Percentiles rank a stretch among this genome's conserved stretches.
Evolutionary conservation across 2,113 vertebrate species (phyloP).

Genomic region (Tyto alba): DNA sequence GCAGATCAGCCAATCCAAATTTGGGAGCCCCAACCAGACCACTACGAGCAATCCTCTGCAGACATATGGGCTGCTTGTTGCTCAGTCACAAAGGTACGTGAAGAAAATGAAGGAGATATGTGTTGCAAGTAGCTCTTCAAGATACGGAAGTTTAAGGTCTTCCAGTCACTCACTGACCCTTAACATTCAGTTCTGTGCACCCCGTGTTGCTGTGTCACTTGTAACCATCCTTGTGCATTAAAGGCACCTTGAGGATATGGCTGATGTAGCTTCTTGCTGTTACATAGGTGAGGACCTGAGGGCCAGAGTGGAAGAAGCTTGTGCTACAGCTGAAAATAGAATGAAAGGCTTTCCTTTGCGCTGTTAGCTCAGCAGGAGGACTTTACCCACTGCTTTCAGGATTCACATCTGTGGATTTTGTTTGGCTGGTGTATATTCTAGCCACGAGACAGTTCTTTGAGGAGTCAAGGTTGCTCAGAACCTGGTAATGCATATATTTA

Average conservation of each 20-base stretch:
- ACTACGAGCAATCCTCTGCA: constrained; percentile 89
- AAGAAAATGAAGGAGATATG: neutral
- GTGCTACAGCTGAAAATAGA: neutral
- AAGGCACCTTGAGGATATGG: neutral
- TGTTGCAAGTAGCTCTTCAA: neutral
- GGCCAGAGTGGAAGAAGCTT: neutral
- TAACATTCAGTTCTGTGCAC: accelerated
- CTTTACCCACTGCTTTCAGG: neutral
- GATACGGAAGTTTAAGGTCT: neutral
- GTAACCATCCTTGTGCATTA: neutral
- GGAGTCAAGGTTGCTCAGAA: neutral
- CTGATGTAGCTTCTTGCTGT: neutral
- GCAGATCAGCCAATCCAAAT: constrained; percentile 81
- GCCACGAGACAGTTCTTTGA: neutral
- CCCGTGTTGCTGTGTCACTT: neutral
- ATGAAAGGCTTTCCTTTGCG: neutral
- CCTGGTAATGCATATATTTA: neutral
- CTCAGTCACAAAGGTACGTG: constrained; percentile 80
- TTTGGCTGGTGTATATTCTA: neutral
- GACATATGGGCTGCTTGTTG: constrained; percentile 94
- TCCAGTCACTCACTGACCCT: neutral
- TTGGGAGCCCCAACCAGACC: constrained; percentile 83
- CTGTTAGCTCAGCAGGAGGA: neutral
- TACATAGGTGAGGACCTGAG: neutral
- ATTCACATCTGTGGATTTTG: neutral